Conservation (phyloP, 2,113 vertebrate genomes). For the Cololabis saira region DNA sequence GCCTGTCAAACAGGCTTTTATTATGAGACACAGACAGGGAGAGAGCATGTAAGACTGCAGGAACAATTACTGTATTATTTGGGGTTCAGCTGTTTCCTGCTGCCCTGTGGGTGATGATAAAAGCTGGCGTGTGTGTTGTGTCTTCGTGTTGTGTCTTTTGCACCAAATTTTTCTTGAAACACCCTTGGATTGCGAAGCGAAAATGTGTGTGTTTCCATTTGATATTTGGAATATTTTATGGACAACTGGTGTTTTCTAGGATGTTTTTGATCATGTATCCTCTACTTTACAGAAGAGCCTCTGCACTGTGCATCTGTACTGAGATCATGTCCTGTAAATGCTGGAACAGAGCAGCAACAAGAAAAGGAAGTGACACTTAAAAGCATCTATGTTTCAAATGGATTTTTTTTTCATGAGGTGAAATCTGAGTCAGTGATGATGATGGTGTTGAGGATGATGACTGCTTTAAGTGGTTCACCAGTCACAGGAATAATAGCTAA, state of each 20-base stretch:
- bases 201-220: not conserved
- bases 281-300: no score
- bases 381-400: not conserved
- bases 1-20: constrained; percentile 69
- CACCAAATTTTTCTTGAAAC: constrained; percentile 40
- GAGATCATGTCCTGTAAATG: no score
- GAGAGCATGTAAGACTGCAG: constrained; percentile 50
- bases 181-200: constrained; percentile 40
- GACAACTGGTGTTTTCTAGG: not conserved
- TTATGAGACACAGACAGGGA: constrained; percentile 60
- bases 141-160: constrained; percentile 24
- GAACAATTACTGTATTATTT: constrained; percentile 67
- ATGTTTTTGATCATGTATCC: not conserved
- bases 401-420: not conserved
- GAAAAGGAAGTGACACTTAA: not conserved
- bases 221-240: not conserved
- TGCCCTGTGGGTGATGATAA: constrained; percentile 40
- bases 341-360: not conserved
- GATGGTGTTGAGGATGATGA: not conserved
- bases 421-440: not conserved
- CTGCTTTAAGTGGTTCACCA: not conserved
- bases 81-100: constrained; percentile 57
- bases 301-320: no score
- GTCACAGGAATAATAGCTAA: not conserved
- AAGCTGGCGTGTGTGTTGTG: constrained; percentile 9